Evolutionary conservation across 2,113 vertebrate species (phyloP).

Genomic region (Ascaphus truei): DNA sequence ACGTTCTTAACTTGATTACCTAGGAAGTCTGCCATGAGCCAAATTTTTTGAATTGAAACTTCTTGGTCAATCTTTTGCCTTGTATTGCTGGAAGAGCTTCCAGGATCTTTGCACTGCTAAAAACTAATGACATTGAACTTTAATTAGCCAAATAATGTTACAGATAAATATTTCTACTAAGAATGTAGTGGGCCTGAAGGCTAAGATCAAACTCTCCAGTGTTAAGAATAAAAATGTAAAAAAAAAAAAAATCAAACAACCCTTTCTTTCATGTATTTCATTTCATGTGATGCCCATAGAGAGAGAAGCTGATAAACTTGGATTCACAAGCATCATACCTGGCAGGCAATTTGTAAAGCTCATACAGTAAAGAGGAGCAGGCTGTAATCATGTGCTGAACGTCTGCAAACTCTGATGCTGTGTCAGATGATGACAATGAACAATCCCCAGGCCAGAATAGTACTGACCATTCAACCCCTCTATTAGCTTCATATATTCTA

Average conservation of each 20-base stretch:
- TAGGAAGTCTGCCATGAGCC: no score
- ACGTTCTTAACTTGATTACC: no score
- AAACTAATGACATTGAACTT: not conserved
- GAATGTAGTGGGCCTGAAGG: constrained; percentile 25
- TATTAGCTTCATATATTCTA: not conserved
- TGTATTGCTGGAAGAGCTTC: no score
- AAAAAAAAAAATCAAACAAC: constrained; percentile 12
- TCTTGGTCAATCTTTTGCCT: no score
- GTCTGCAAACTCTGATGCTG: constrained; percentile 15
- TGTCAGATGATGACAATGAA: constrained; percentile 32
- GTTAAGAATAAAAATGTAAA: not conserved
- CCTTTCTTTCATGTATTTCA: constrained; percentile 22
- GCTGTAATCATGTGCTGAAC: constrained; percentile 27
- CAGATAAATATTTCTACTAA: not conserved
- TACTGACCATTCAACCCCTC: not conserved
- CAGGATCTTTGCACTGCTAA: no score
- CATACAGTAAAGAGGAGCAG: constrained; percentile 17
- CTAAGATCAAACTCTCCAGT: constrained; percentile 8
- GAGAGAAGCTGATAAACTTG: constrained; percentile 15
- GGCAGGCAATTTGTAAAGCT: constrained; percentile 36
- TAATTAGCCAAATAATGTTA: constrained; percentile 7
- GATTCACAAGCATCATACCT: constrained; percentile 33
- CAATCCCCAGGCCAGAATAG: constrained; percentile 19
- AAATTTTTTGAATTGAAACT: no score
- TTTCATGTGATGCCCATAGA: constrained; percentile 28